A percentile compares a stretch with the other conserved stretches of the same genome.
Evolutionary conservation across 2,888 invertebrate species (phyloP).

Genomic region (Carpatolechia fugitivella): DNA sequence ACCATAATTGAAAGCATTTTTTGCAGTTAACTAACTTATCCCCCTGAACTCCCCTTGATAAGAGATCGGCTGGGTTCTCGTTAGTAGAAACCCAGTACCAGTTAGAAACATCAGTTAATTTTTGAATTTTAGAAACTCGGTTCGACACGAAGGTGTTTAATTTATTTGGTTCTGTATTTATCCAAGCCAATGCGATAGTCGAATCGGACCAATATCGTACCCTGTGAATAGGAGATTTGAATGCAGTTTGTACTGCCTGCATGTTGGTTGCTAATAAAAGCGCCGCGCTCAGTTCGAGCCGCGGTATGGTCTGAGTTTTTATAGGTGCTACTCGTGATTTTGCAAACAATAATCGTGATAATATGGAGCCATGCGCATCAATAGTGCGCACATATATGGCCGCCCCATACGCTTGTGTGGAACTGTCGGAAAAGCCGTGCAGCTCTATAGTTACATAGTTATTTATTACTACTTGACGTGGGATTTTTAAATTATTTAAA

Average conservation of each 20-base stretch:
- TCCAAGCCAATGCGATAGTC: too few species aligned
- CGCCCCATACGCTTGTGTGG: too few species aligned
- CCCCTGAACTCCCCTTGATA: too few species aligned
- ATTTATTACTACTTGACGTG: not conserved
- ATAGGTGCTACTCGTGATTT: slow-evolving; percentile 9
- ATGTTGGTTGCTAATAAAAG: not conserved
- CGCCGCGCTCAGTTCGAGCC: not conserved
- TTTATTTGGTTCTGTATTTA: too few species aligned
- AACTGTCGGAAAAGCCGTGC: not conserved
- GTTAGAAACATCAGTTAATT: not conserved
- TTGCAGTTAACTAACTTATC: too few species aligned
- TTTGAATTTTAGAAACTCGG: not conserved
- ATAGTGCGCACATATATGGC: too few species aligned
- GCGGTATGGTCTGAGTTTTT: slow-evolving; percentile 7
- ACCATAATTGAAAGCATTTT: not conserved
- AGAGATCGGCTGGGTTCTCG: too few species aligned
- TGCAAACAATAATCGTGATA: not conserved
- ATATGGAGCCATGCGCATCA: too few species aligned
- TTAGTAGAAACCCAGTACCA: not conserved
- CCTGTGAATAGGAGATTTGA: not conserved
- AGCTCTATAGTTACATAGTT: not conserved
- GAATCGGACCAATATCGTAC: not conserved
- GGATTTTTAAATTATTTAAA: not conserved
- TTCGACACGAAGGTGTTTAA: slow-evolving; percentile 1
- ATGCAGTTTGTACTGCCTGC: not conserved